Evolutionary conservation across 2,888 invertebrate species (phyloP).

Genomic region (Acleris emargana): DNA sequence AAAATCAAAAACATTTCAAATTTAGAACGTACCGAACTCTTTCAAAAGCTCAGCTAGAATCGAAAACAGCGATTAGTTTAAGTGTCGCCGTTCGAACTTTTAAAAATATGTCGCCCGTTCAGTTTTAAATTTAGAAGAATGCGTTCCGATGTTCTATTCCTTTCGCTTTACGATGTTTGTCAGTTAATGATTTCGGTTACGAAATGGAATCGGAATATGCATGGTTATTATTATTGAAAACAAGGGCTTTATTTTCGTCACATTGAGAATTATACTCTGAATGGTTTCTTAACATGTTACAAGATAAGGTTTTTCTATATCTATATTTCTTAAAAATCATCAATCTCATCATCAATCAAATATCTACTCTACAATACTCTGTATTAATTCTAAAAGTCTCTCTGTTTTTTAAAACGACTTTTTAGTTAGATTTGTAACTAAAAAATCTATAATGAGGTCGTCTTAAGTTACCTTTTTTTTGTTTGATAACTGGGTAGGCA

Average conservation of each 20-base stretch:
- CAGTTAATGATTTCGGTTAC: constrained; percentile 49
- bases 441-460: no score
- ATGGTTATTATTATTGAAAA: constrained; percentile 10
- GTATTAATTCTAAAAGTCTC: no score
- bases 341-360: no score
- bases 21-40: constrained; percentile 79
- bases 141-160: constrained; percentile 80
- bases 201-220: constrained; percentile 30
- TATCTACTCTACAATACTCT: no score
- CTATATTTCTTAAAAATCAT: no score
- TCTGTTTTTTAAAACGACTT: no score
- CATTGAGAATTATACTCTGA: neutral
- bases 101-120: constrained; percentile 82
- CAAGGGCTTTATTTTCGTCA: neutral
- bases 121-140: constrained; percentile 76
- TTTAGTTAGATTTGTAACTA: no score
- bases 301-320: no score
- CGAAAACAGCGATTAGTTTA: constrained; percentile 83
- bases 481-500: no score
- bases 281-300: neutral
- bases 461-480: no score
- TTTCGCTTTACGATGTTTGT: constrained; percentile 79
- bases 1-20: constrained; percentile 80
- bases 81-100: constrained; percentile 80
- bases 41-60: constrained; percentile 76